Conservation (phyloP, 1,140 invertebrate species). For the Asbolus verrucosus region DNA sequence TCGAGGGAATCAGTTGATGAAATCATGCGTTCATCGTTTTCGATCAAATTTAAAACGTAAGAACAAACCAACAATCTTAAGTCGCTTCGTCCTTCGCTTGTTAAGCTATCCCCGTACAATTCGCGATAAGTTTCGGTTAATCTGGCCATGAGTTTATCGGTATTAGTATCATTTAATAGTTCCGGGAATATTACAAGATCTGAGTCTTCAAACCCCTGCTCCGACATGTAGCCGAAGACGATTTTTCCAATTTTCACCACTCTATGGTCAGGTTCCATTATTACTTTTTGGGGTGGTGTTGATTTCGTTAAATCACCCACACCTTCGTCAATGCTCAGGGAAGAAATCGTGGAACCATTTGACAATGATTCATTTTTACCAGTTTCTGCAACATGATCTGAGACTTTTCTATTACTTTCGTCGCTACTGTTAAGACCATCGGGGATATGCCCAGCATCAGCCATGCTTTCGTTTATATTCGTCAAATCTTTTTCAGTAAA, state of each 20-base stretch:
- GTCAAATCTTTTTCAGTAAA: constrained; percentile 48
- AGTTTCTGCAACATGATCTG: too few relatives aligned
- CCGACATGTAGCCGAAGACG: constrained; percentile 58
- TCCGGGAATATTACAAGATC: constrained; percentile 62
- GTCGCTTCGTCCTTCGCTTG: constrained; percentile 55
- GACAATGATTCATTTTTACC: not conserved
- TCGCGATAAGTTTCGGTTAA: constrained; percentile 54
- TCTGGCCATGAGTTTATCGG: constrained; percentile 55
- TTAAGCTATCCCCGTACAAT: constrained; percentile 50
- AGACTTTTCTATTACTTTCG: too few relatives aligned
- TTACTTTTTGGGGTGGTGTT: not conserved
- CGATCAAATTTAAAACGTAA: constrained; percentile 53
- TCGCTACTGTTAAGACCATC: not conserved
- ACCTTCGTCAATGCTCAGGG: constrained; percentile 54
- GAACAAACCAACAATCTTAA: constrained; percentile 54
- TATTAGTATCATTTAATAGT: constrained; percentile 55
- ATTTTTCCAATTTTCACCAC: constrained; percentile 50
- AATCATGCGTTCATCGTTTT: constrained; percentile 49
- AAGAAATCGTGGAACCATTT: not conserved
- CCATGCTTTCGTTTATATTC: constrained; percentile 42
- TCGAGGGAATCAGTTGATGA: constrained; percentile 40
- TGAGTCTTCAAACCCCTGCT: constrained; percentile 58
- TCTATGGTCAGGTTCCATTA: constrained; percentile 47
- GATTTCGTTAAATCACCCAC: constrained; percentile 50
- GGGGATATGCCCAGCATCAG: not conserved